These are phyloP conservation scores for Aphyosemion australe DNA, from an alignment of 2,113 vertebrate genomes.

Conservation along the genomic window DNA sequence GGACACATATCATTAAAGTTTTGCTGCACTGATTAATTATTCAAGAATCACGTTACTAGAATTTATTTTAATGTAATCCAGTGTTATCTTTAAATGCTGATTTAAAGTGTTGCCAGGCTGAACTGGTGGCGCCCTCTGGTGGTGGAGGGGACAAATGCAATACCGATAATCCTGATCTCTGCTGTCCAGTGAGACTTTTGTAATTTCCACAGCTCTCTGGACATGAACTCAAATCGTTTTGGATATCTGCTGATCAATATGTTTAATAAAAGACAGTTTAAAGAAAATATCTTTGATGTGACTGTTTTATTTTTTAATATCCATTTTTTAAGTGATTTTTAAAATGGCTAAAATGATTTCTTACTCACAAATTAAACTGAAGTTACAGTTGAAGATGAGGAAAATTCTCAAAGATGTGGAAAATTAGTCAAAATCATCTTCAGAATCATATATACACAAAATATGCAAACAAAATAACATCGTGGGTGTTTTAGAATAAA, in stretches of 20 bases:
- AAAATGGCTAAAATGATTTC: too few relatives aligned
- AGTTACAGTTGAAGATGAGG: too few relatives aligned
- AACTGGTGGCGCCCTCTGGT: slow-evolving; percentile 46
- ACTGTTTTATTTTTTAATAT: too few relatives aligned
- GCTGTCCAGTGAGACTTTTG: slow-evolving; percentile 35
- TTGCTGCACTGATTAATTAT: slow-evolving; percentile 1
- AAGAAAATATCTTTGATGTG: background rate
- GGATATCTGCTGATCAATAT: slow-evolving; percentile 35
- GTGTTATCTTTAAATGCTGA: background rate
- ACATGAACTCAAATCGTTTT: slow-evolving; percentile 29
- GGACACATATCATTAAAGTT: background rate
- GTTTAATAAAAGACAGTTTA: slow-evolving; percentile 50
- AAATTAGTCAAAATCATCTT: too few relatives aligned
- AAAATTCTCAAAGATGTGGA: too few relatives aligned
- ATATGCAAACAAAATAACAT: too few relatives aligned
- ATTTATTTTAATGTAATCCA: background rate
- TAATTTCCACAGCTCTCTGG: slow-evolving; percentile 21
- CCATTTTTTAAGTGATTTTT: too few relatives aligned
- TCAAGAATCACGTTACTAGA: background rate
- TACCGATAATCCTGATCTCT: slow-evolving; percentile 26
- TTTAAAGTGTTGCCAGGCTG: slow-evolving; percentile 32
- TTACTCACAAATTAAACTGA: too few relatives aligned
- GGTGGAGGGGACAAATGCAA: slow-evolving; percentile 29
- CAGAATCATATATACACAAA: too few relatives aligned
- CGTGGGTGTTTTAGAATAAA: too few relatives aligned